Evolutionary conservation across 2,888 invertebrate genomes (phyloP).

Genomic region (Hipparchia sbordonii): DNA sequence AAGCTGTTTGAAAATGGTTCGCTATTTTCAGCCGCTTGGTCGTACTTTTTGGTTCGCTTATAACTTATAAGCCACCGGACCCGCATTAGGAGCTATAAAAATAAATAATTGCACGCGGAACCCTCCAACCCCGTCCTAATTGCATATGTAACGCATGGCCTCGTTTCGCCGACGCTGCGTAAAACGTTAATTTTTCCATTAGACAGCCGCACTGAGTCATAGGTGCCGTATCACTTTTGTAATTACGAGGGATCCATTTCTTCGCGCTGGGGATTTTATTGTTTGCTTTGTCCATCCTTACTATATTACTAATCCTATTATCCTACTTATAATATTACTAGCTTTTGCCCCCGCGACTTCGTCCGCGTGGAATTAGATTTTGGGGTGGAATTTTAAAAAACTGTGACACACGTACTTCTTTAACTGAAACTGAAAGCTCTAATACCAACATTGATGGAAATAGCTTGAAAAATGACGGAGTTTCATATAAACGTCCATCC

Average conservation of each 20-base stretch:
- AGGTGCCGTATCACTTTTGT: conserved; percentile 19
- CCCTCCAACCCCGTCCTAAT: conserved; percentile 24
- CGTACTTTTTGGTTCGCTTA: too few species aligned
- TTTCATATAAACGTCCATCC: too few species aligned
- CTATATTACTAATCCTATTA: too few species aligned
- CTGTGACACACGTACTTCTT: too few species aligned
- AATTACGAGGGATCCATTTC: neutral
- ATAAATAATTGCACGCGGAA: conserved; percentile 22
- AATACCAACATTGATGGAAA: too few species aligned
- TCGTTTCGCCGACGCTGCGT: conserved; percentile 34
- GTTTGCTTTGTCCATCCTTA: neutral
- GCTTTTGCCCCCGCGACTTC: too few species aligned
- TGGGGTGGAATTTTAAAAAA: too few species aligned
- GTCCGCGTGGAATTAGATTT: too few species aligned
- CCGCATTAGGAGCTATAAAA: neutral
- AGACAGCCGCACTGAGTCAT: conserved; percentile 27
- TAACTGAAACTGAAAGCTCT: too few species aligned
- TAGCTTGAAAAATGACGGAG: too few species aligned
- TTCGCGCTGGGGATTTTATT: conserved; percentile 1
- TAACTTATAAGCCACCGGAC: neutral
- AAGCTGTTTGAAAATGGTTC: neutral
- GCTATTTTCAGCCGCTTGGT: neutral
- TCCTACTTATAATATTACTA: too few species aligned
- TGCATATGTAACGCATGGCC: conserved; percentile 27
- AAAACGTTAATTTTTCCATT: conserved; percentile 41